A percentile compares a stretch with the other conserved stretches of the same genome.
These are phyloP conservation scores for Diorhabda carinulata DNA, from an alignment of 1,140 invertebrate species.

Conservation along the genomic window DNA sequence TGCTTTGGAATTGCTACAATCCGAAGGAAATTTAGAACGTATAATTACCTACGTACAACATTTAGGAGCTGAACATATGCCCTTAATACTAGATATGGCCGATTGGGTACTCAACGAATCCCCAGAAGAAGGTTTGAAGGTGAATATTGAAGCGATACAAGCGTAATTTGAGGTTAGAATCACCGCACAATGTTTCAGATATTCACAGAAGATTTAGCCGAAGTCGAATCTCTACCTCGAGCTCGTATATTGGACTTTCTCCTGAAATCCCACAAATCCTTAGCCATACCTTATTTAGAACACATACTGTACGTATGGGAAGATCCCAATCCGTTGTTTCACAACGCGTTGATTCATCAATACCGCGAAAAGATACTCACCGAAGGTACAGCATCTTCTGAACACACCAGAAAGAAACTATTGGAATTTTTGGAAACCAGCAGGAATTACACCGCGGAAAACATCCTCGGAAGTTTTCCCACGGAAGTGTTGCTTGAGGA, in stretches of 20 bases:
- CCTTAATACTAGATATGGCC: conserved; percentile 92
- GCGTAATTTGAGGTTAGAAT: background rate
- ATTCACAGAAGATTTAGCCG: conserved; percentile 87
- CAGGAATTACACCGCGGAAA: conserved; percentile 78
- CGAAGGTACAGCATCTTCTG: conserved; percentile 55
- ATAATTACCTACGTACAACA: conserved; percentile 92
- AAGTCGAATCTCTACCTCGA: conserved; percentile 84
- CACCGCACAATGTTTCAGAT: conserved; percentile 53
- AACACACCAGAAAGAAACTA: conserved; percentile 71
- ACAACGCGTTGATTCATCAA: conserved; percentile 85
- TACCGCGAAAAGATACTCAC: conserved; percentile 67
- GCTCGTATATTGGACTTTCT: conserved; percentile 87
- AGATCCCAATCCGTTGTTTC: conserved; percentile 81
- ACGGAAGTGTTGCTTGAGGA: conserved; percentile 85
- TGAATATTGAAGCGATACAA: conserved; percentile 8
- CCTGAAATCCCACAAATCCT: conserved; percentile 68
- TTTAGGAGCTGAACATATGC: conserved; percentile 77
- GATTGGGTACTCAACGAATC: conserved; percentile 84
- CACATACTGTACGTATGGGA: conserved; percentile 88
- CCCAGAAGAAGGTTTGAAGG: conserved; percentile 83
- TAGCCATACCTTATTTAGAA: conserved; percentile 91
- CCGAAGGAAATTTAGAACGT: conserved; percentile 72
- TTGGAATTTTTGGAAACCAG: conserved; percentile 83
- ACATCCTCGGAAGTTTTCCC: conserved; percentile 84
- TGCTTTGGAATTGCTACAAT: conserved; percentile 82